phyloP scores from a whole-genome alignment of 2,888 invertebrate genomes.

The Tetranychus truncatus region DNA sequence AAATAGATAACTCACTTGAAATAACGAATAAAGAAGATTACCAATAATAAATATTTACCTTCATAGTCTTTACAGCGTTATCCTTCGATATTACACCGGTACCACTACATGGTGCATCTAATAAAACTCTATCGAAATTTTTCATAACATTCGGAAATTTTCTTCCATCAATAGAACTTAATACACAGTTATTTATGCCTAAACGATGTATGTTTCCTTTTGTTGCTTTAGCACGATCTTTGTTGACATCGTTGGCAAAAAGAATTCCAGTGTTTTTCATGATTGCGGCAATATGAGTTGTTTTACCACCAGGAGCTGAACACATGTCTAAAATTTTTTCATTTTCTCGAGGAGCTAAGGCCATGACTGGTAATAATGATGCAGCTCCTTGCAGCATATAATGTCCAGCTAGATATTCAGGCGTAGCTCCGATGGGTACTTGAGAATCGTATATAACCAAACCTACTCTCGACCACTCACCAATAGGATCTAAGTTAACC shows the following conservation, averaged over 20 bases:
- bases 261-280: conserved; percentile 96
- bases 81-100: conserved; percentile 97
- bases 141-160: conserved; percentile 60
- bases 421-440: conserved; percentile 50
- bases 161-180: conserved; percentile 73
- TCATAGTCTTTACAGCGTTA: conserved; percentile 78
- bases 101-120: conserved; percentile 96
- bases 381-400: conserved; percentile 90
- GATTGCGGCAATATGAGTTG: conserved; percentile 85
- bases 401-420: conserved; percentile 94
- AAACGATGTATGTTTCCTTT: conserved; percentile 90
- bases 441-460: conserved; percentile 86
- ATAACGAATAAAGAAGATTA: background rate
- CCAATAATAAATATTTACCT: conserved; percentile 33
- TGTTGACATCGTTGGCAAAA: conserved; percentile 87
- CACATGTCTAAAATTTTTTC: conserved; percentile 90
- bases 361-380: conserved; percentile 92
- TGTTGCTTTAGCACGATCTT: conserved; percentile 55
- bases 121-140: conserved; percentile 79
- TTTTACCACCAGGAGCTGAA: conserved; percentile 95
- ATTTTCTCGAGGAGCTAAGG: conserved; percentile 85
- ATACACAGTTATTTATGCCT: conserved; percentile 79
- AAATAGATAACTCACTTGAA: conserved; percentile 16
- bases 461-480: conserved; percentile 96
- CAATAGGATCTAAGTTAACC: conserved; percentile 91